phyloP scores from a whole-genome alignment of 2,888 invertebrate species.

The Therioaphis trifolii region DNA sequence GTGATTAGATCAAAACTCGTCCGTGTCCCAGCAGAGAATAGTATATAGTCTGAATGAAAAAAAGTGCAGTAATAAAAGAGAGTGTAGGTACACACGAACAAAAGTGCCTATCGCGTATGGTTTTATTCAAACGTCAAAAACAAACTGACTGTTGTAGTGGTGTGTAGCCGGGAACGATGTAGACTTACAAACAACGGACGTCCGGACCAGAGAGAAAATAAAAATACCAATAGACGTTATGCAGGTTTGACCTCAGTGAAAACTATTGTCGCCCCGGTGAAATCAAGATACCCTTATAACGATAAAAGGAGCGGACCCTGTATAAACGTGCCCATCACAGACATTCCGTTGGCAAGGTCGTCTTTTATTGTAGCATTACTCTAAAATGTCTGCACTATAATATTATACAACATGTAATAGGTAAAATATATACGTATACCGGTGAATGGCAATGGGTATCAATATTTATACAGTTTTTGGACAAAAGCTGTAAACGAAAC shows the following conservation, averaged over 20 bases:
- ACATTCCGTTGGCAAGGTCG: not conserved
- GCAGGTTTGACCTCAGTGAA: not conserved
- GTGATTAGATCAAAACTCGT: constrained; percentile 6
- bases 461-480: constrained; percentile 22
- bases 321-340: not conserved
- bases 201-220: not conserved
- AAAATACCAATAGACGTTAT: constrained; percentile 12
- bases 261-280: constrained; percentile 14
- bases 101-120: not conserved
- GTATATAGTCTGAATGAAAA: not conserved
- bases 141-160: constrained; percentile 22
- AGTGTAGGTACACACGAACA: not conserved
- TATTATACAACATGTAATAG: too few relatives aligned
- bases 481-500: not conserved
- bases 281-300: constrained; percentile 2
- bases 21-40: too few relatives aligned
- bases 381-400: too few relatives aligned
- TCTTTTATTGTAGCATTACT: constrained; percentile 1
- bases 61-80: not conserved
- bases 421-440: too few relatives aligned
- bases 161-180: constrained; percentile 11
- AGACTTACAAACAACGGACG: constrained; percentile 12
- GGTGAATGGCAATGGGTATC: not conserved
- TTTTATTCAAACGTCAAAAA: not conserved
- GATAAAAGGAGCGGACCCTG: not conserved